Evolutionary conservation across 2,888 invertebrate genomes (phyloP).

Genomic region (Callimorpha dominula): DNA sequence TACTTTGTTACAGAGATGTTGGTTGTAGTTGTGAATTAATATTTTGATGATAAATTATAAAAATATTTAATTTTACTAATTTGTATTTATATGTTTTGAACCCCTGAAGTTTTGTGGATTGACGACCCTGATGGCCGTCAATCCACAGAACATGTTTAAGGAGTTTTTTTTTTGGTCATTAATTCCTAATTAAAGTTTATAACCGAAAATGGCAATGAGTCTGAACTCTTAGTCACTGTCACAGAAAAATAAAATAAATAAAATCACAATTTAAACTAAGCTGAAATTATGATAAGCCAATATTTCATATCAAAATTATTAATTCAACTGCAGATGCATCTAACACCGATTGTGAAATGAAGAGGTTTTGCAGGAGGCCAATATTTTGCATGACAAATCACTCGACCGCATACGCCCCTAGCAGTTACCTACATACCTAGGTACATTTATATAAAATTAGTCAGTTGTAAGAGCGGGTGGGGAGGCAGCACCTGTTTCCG

Average conservation of each 20-base stretch:
- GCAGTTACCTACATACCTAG: slow-evolving; percentile 22
- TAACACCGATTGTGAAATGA: slow-evolving; percentile 28
- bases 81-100: too few relatives aligned
- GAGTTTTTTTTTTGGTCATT: too few relatives aligned
- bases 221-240: not conserved
- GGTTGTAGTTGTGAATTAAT: too few relatives aligned
- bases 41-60: too few relatives aligned
- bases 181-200: too few relatives aligned
- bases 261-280: not conserved
- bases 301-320: not conserved
- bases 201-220: not conserved
- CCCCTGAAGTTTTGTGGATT: too few relatives aligned
- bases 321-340: slow-evolving; percentile 25
- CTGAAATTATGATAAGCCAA: not conserved
- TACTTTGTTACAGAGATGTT: too few relatives aligned
- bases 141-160: too few relatives aligned
- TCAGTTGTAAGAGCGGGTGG: slow-evolving; percentile 71
- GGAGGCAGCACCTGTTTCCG: slow-evolving; percentile 76
- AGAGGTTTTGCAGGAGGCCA: slow-evolving; percentile 31
- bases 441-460: slow-evolving; percentile 71
- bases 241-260: not conserved
- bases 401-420: slow-evolving; percentile 44
- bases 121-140: too few relatives aligned
- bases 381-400: slow-evolving; percentile 52
- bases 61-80: too few relatives aligned